Evolutionary conservation across 2,888 invertebrate genomes (phyloP), one percentile per base, ranked within the genome.

Genomic region (Pachymerium ferrugineum): DNA sequence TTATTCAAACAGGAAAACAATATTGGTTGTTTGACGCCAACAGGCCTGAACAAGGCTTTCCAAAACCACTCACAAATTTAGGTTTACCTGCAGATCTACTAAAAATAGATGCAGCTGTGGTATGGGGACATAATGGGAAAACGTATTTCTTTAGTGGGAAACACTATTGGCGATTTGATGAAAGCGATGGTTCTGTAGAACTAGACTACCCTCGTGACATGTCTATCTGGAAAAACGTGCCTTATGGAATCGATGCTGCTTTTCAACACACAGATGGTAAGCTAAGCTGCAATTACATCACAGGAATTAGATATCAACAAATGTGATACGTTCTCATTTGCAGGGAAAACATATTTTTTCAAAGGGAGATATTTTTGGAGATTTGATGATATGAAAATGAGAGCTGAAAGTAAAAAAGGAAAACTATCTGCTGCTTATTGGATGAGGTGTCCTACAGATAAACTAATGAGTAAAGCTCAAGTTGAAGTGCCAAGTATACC

Each of bases 161-260:
- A 25, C 87, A 89, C 84, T 95, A 93, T 82, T 93, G 93, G 92
- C 90, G 89, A 80, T 89, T 89, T 78, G 93, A 94, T 79, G 93
- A 93, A 81, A 89, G 89, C 1, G 85, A 85, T 6, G 88, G 88
- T 73, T 86, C 86, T 76, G 91, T 96, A 19, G 96, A 97, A 81
- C 85, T 91, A 75, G 96, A 96, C 84, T 97, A 97, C 83, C 97
- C 97, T 0, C 87, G 97, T 71, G 91, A 94, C 81, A 96, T 97
- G 90, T 88, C 88, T 73, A 92, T 94, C 87, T 97, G 97, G 93
- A 88, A 88, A 79, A 96, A 96, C 1, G 91, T 97, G 33, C 94
- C 92, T 2, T 89, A 91, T 78, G 88, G 94, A 78, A 92, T 97
- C 74, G 95, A 96, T 82, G 89, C 94, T 68, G 97, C 94, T 47